Base-by-base conservation (phyloP, 92 coral and sea anemone genomes). In the Galaxea fascicularis region DNA sequence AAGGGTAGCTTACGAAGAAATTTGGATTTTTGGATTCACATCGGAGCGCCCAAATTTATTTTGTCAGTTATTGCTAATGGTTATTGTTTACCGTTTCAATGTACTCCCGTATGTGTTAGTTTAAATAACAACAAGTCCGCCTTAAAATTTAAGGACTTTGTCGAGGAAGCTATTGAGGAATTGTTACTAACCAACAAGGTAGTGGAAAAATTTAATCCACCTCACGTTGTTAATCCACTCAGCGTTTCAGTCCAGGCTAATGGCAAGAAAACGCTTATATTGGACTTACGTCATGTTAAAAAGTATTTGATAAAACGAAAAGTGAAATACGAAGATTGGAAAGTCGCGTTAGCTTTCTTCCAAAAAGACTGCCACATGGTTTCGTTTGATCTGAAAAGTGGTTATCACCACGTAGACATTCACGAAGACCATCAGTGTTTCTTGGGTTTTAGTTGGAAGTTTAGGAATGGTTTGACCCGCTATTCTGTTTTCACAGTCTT, bases 251-350 rank as follows among this genome's bases (percentile, higher is more conserved):
- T 91, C 12, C 92, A 91, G 65, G 47, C 75, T 4, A 64, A 49
- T 46, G 92, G 92, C 15, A 88, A 91, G 81, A 91, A 88, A 63
- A 78, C 87, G 57, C 77, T 88, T 4, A 91, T 91, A 18, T 67
- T 91, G 25, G 92, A 91, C 54, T 46, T 88, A 28, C 45, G 92
- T 57, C 82, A 91, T 41, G 88, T 91, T 8, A 91, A 91, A 67
- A 74, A 73, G 58, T 75, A 51, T 73, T 49, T 91, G 10, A 65
- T 79, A 65, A 84, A 90, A 51, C 82, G 83, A 82, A 90, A 71
- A n/a, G n/a, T n/a, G n/a, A n/a, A n/a, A n/a, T n/a, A n/a, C n/a
- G n/a, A n/a, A n/a, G n/a, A n/a, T n/a, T 90, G 89, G 91, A 90
- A 90, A 87, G 76, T 82, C 25, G 92, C 90, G 0, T 74, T 91